Base-by-base conservation (phyloP, 2,888 invertebrate genomes). In the Agrochola lota region DNA sequence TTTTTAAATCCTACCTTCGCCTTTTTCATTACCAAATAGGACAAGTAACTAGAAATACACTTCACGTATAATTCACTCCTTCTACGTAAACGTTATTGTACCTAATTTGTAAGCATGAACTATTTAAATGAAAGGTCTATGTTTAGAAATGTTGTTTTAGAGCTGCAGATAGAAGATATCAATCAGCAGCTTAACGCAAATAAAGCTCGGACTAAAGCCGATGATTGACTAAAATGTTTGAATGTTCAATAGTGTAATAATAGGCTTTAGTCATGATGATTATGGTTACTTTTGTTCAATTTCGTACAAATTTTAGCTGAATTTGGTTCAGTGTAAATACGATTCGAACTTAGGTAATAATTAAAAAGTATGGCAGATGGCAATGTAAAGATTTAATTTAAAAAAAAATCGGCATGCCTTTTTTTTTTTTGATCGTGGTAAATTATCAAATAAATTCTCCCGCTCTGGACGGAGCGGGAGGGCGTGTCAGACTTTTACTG, bases 151-250 rank as follows among this genome's bases (percentile, higher is more conserved):
- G 8, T 30, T 9, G 20, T 57, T 57, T n/a, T n/a, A 5, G n/a
- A n/a, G 55, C 55, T 57, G 55, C n/a, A 15, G 11, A 60, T 70
- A 57, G 52, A 30, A 71, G 63, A 73, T 68, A 71, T 60, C 46
- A 64, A 77, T 85, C 80, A 55, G 17, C 35, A 62, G 30, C 35
- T 30, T 17, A 23, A 17, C 63, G 40, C 67, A 85, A 81, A 67
- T 68, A 57, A 60, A 76, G 57, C 49, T n/a, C 17, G n/a, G 12
- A 55, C 46, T 57, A 5, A 63, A 81, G n/a, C 60, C n/a, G 60
- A 81, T 64, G 82, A 83, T 68, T 64, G 71, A 81, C 20, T 73
- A 49, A 68, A 80, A 76, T 64, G 67, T 76, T 81, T 71, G 60
- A 52, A 63, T 43, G 23, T 57, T 30, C 55, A 20, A 12, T 46